phyloP scores from a whole-genome alignment of 2,113 vertebrate species.

The Gobiocypris rarus region DNA sequence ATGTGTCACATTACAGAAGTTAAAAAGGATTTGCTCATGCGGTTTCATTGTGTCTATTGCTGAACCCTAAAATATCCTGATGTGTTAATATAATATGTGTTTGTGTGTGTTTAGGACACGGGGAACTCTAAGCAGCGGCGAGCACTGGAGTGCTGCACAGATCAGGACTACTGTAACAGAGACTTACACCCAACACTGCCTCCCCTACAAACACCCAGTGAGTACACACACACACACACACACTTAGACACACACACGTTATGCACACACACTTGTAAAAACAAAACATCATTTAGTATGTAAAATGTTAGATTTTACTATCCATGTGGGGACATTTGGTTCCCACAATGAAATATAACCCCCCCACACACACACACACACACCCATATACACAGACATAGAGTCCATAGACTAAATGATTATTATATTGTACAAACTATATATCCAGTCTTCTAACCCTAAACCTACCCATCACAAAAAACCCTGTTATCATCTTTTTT shows the following conservation, averaged over 20 bases:
- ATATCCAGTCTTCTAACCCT: no score
- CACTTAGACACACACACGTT: not conserved
- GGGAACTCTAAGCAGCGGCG: conserved; percentile 84
- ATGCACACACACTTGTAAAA: not conserved
- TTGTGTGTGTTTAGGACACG: conserved; percentile 79
- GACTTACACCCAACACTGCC: conserved; percentile 90
- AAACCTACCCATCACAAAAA: no score
- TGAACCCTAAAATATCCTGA: not conserved
- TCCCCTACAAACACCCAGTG: conserved; percentile 70
- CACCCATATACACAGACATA: no score
- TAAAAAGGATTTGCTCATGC: not conserved
- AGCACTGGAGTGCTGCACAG: conserved; percentile 91
- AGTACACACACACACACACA: not conserved
- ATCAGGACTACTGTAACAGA: conserved; percentile 91
- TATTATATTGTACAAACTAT: no score
- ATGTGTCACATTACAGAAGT: not conserved
- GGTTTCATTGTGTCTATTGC: not conserved
- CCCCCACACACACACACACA: no score
- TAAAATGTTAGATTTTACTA: no score
- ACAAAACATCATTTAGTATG: no score
- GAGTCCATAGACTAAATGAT: no score
- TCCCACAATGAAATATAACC: no score
- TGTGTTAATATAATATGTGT: not conserved
- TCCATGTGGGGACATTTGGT: no score
- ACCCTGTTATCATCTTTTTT: no score